Conservation (phyloP, 2,797 vertebrate genomes). For the Picus viridis region DNA sequence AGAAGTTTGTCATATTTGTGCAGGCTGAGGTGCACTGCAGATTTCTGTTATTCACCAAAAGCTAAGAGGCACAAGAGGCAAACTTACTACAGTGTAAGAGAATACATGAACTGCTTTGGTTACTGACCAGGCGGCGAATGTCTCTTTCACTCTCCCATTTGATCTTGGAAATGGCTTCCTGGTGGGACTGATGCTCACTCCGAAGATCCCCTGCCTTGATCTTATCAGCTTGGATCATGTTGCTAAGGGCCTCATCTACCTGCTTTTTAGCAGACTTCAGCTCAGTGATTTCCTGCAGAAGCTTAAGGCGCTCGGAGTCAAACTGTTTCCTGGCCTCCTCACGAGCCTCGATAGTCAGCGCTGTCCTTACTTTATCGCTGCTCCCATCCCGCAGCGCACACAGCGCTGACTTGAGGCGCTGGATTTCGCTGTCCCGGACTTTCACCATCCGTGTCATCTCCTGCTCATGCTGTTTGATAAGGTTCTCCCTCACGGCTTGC, state of each 20-base stretch:
- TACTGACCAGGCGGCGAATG: conserved; percentile 93
- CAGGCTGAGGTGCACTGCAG: neutral
- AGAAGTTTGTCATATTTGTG: neutral
- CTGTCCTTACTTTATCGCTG: conserved; percentile 95
- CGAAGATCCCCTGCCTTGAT: conserved; percentile 97
- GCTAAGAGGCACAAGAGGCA: neutral
- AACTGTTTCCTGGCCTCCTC: conserved; percentile 98
- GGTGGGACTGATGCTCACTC: conserved; percentile 96
- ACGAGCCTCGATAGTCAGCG: conserved; percentile 91
- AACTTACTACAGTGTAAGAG: neutral
- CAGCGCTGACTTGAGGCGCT: conserved; percentile 91
- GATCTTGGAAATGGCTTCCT: conserved; percentile 97
- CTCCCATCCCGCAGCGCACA: conserved; percentile 92
- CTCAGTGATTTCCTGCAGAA: conserved; percentile 93
- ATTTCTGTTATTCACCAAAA: neutral
- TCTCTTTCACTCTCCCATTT: conserved; percentile 98
- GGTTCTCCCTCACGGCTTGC: conserved; percentile 91
- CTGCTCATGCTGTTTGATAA: conserved; percentile 95
- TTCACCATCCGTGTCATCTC: conserved; percentile 93
- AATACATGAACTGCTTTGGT: neutral
- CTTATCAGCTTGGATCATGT: conserved; percentile 96
- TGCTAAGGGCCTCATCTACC: conserved; percentile 94
- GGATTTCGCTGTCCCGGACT: conserved; percentile 95
- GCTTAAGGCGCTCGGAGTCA: conserved; percentile 94
- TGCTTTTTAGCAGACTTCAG: conserved; percentile 93